phyloP scores from a whole-genome alignment of 2,888 invertebrate genomes.

The Vannuccia rotundouncinata region DNA sequence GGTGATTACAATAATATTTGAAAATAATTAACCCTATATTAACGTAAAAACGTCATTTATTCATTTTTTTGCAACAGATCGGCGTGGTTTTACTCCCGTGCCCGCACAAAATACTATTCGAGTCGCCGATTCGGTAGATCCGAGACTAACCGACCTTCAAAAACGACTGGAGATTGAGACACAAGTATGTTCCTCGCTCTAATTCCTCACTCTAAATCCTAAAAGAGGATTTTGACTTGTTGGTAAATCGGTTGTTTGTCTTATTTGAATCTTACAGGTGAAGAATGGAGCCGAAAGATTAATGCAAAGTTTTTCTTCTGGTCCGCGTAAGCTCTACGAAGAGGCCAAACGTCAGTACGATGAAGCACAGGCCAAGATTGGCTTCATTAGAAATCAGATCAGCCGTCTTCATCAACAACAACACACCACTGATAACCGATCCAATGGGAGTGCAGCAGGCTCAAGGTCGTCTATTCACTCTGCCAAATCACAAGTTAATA shows the following conservation, averaged over 20 bases:
- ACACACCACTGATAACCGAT: background rate
- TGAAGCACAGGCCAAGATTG: constrained; percentile 19
- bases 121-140: background rate
- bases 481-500: background rate
- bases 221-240: too few relatives aligned
- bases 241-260: too few relatives aligned
- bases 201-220: too few relatives aligned
- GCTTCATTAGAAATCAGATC: constrained; percentile 12
- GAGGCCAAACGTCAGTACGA: constrained; percentile 5
- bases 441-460: background rate
- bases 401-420: constrained; percentile 6
- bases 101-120: too few relatives aligned
- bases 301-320: background rate
- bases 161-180: constrained; percentile 28
- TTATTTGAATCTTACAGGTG: background rate
- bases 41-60: too few relatives aligned
- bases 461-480: background rate
- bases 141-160: constrained; percentile 18
- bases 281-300: background rate
- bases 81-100: too few relatives aligned
- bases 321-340: background rate
- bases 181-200: background rate
- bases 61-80: too few relatives aligned
- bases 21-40: too few relatives aligned
- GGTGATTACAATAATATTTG: too few relatives aligned